Percentiles rank a stretch among this genome's conserved stretches.
Evolutionary conservation across 2,888 invertebrate species (phyloP).

Genomic region (Romanomermis culicivorax): DNA sequence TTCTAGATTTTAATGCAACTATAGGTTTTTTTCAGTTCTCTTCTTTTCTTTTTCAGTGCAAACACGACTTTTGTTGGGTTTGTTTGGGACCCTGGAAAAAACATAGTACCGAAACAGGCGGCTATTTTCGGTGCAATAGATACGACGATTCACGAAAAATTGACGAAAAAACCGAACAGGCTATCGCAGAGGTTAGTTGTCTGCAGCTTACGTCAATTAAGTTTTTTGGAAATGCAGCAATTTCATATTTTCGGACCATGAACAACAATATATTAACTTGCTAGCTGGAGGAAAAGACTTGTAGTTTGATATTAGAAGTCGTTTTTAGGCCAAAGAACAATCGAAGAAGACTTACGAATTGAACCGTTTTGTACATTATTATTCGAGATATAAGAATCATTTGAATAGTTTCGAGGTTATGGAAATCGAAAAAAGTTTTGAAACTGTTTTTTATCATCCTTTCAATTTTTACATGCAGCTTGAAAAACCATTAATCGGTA

Average conservation of each 20-base stretch:
- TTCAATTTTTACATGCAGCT: no score
- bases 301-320: no score
- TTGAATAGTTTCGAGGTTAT: slow-evolving; percentile 40
- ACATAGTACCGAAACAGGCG: slow-evolving; percentile 46
- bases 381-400: slow-evolving; percentile 43
- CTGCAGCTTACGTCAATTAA: no score
- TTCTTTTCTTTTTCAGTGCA: slow-evolving; percentile 38
- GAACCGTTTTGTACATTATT: slow-evolving; percentile 45
- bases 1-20: background rate
- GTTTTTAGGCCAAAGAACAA: slow-evolving; percentile 38
- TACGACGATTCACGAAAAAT: slow-evolving; percentile 44
- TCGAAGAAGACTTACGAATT: slow-evolving; percentile 42
- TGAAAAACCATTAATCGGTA: slow-evolving; percentile 41
- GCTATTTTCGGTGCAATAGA: slow-evolving; percentile 44
- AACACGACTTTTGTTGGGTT: slow-evolving; percentile 51
- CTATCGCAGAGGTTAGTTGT: slow-evolving; percentile 36
- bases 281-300: no score
- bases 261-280: no score
- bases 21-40: background rate
- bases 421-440: no score
- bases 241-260: no score
- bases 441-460: no score
- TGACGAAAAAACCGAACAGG: slow-evolving; percentile 39
- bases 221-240: no score
- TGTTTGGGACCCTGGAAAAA: slow-evolving; percentile 49